Evolutionary conservation across 1,140 invertebrate genomes (phyloP), one percentile per base, ranked within the genome.

Genomic region (Zelostemma sp.): DNA sequence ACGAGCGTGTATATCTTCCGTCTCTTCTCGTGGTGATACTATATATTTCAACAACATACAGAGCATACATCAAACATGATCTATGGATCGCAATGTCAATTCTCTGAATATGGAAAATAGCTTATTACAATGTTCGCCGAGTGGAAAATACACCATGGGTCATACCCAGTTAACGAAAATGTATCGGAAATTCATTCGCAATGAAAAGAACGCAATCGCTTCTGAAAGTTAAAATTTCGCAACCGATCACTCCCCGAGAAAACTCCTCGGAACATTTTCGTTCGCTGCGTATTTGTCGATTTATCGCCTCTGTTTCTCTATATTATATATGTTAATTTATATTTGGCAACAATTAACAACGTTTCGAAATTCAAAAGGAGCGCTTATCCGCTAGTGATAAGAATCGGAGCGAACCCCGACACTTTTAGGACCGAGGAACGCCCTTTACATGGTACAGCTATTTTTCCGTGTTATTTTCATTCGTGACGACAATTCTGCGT

Each of bases 301-400:
- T 59, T 63, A 69, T 60, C 49, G 1, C 66, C 59, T 72, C 64
- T 38, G 16, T 49, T 48, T 61, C 59, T 72, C 18, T 57, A 51
- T 66, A 68, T 66, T 72, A 70, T 65, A 51, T 58, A 59, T 59
- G 67, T 75, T 51, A 71, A 35, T 72, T 74, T 70, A 75, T 80
- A 78, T 83, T 85, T 85, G 84, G 82, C 84, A 86, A 86, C 82
- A 82, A 85, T 84, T 76, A 84, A 85, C 79, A 85, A 83, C 81
- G 80, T 84, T 72, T 63, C 77, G 73, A 69, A 76, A 76, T 78
- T 77, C 76, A 64, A 72, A 72, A 61, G 50, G 63, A 69, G 61
- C 61, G 60, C 63, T 68, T 67, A 69, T 62, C 62, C 65, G 65
- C 56, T 35, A 67, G 45, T 58, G 59, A 51, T 73, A 60, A 69